These are phyloP conservation scores for Littorina saxatilis DNA, from an alignment of 1,140 invertebrate species.

Conservation along the genomic window DNA sequence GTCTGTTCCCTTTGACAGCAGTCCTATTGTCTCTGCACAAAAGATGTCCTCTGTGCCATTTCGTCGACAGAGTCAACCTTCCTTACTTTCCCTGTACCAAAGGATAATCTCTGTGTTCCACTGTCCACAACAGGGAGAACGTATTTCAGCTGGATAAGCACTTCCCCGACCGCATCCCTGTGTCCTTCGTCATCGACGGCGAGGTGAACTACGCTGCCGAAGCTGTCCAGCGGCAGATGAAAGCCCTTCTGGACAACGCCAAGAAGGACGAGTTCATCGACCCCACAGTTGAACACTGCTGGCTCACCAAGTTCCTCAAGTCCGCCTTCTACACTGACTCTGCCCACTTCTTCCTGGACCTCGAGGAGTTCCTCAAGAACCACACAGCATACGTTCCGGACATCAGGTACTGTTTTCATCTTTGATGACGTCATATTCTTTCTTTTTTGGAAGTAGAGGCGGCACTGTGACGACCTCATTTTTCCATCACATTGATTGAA, in stretches of 20 bases:
- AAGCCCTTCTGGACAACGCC: conserved; percentile 23
- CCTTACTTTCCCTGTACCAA: too few species aligned
- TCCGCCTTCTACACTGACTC: conserved; percentile 17
- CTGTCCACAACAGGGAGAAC: too few species aligned
- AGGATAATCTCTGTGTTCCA: too few species aligned
- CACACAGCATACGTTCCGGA: conserved; percentile 70
- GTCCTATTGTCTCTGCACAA: too few species aligned
- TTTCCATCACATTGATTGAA: too few species aligned
- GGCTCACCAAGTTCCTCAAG: conserved; percentile 35
- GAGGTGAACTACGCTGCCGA: conserved; percentile 25
- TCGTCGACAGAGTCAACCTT: too few species aligned
- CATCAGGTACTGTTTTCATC: too few species aligned
- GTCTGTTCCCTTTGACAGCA: too few species aligned
- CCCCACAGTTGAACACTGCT: conserved; percentile 29
- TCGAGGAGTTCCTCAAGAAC: conserved; percentile 79
- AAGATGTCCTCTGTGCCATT: too few species aligned
- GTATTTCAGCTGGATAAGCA: conserved; percentile 38
- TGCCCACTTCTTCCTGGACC: conserved; percentile 27
- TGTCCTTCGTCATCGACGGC: conserved; percentile 37
- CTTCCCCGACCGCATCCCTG: conserved; percentile 35
- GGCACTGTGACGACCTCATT: too few species aligned
- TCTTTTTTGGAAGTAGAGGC: too few species aligned
- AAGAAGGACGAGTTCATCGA: conserved; percentile 32
- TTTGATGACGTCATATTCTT: too few species aligned
- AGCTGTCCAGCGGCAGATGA: conserved; percentile 4